Conservation (phyloP, 1,140 invertebrate genomes). For the Atta texana region DNA sequence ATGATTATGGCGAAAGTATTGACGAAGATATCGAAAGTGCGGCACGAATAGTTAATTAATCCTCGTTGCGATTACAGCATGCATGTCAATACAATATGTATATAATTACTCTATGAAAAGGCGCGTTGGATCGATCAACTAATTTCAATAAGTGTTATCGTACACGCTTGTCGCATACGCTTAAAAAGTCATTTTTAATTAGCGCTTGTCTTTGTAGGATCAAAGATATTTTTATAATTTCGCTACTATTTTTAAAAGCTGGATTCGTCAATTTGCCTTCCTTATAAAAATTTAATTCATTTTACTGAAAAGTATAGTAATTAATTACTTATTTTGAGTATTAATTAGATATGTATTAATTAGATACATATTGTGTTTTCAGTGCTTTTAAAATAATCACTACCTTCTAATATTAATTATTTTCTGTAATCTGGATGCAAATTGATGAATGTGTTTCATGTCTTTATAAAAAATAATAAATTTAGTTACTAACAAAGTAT, state of each 20-base stretch:
- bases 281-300: too few relatives aligned
- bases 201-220: background rate
- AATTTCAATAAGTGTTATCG: slow-evolving; percentile 1
- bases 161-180: background rate
- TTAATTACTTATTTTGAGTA: too few relatives aligned
- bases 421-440: too few relatives aligned
- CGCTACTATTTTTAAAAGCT: background rate
- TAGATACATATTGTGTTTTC: too few relatives aligned
- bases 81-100: slow-evolving; percentile 33
- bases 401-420: too few relatives aligned
- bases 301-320: too few relatives aligned
- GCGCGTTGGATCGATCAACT: background rate
- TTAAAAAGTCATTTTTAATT: slow-evolving; percentile 28
- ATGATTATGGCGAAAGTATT: slow-evolving; percentile 51
- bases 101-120: slow-evolving; percentile 28
- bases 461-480: too few relatives aligned
- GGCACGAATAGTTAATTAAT: slow-evolving; percentile 46
- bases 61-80: slow-evolving; percentile 14
- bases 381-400: too few relatives aligned
- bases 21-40: slow-evolving; percentile 45
- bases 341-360: too few relatives aligned
- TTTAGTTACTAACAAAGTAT: too few relatives aligned
- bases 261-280: too few relatives aligned
- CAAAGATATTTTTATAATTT: background rate
- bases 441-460: too few relatives aligned